Evolutionary conservation across 2,113 vertebrate genomes (phyloP), one percentile per base, ranked within the genome.

Genomic region (Mormoops blainvillei): DNA sequence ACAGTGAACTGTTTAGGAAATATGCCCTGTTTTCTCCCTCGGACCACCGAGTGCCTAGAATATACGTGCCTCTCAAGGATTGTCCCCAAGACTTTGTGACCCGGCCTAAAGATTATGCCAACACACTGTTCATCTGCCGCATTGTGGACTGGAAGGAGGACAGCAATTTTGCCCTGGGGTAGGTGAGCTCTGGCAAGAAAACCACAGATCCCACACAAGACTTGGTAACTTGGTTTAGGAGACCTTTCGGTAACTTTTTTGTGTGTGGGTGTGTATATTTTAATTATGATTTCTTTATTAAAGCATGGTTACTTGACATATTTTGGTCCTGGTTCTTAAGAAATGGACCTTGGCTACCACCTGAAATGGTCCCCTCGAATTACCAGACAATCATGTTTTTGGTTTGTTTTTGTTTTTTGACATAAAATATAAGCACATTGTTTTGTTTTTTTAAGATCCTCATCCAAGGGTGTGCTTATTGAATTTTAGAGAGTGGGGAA

Each of bases 151-250:
- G 99, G 99, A 98, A 98, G 24, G 98, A 98, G 3, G 99, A 99
- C 98, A 99, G 98, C 98, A 99, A 98, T 98, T 99, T 99, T 97
- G 99, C 99, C 77, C 97, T 99, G 73, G 99, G 99, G 99, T 99
- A 98, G 26, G 99, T 98, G 95, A 33, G 68, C 43, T 65, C 52
- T 83, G 82, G n/a, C 3, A n/a, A 16, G 71, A n/a, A 83, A 36
- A 28, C 52, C 36, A 3, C 43, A 15, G 13, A 41, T 24, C 9
- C 38, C 50, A 63, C 76, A 26, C 54, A 41, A 76, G 76, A 18
- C 22, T 58, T 22, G n/a, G 26, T 76, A 81, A 18, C 22, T 58
- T 22, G n/a, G 26, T 76, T 54, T 50, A 58, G 78, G 54, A 12
- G 50, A 20, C 38, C 28, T 63, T 43, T 54, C 24, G 52, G 68